These are phyloP conservation scores for Nymphalis urticae DNA, from an alignment of 2,888 invertebrate species.

Conservation along the genomic window DNA sequence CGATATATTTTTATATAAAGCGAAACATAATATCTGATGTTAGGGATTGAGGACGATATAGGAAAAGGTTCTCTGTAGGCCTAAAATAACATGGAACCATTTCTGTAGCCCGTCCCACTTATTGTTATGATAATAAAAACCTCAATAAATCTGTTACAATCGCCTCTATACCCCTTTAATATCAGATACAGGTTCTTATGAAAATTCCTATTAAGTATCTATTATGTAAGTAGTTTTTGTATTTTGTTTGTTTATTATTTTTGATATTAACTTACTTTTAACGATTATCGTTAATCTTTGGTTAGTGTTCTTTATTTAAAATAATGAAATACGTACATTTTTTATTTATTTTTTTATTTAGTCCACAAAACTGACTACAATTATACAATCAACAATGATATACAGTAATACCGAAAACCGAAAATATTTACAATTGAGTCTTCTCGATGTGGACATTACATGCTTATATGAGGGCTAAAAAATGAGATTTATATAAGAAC, in stretches of 20 bases:
- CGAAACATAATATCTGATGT: constrained; percentile 6
- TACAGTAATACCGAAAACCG: too few relatives aligned
- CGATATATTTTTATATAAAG: not conserved
- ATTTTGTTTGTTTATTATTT: not conserved
- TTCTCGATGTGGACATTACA: too few relatives aligned
- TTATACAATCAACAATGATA: too few relatives aligned
- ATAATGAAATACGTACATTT: too few relatives aligned
- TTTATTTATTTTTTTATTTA: too few relatives aligned
- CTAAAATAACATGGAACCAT: constrained; percentile 23
- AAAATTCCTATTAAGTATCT: not conserved
- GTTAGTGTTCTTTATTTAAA: not conserved
- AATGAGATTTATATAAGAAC: too few relatives aligned
- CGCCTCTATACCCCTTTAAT: constrained; percentile 43
- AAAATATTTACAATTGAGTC: too few relatives aligned
- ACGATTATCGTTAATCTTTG: not conserved
- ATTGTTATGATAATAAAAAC: constrained; percentile 62
- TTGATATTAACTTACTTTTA: not conserved
- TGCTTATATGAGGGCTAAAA: too few relatives aligned
- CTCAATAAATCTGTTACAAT: constrained; percentile 61
- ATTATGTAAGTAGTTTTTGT: not conserved
- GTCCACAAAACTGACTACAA: too few relatives aligned
- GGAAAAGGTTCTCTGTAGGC: constrained; percentile 3
- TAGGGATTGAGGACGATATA: constrained; percentile 5
- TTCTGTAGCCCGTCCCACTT: constrained; percentile 50
- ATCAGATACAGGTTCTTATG: constrained; percentile 37